Conservation (phyloP, 1,140 invertebrate species). For the Argopecten irradians region DNA sequence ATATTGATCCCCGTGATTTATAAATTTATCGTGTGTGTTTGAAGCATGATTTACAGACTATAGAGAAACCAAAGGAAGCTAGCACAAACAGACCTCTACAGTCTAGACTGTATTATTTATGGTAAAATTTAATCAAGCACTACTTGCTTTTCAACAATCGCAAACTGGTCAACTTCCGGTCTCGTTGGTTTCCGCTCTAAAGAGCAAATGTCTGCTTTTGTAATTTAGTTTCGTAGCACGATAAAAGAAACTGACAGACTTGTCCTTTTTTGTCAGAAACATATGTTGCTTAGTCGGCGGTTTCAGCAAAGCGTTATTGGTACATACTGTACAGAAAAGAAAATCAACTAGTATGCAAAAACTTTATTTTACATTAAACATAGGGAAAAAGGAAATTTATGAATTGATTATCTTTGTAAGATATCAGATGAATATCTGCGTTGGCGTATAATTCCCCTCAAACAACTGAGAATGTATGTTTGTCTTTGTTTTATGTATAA, state of each 20-base stretch:
- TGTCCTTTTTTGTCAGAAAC: background rate
- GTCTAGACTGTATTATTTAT: background rate
- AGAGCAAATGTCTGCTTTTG: background rate
- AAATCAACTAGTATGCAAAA: too few species aligned
- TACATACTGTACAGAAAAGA: too few species aligned
- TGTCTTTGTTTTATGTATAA: too few species aligned
- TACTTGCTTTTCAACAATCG: slow-evolving; percentile 5
- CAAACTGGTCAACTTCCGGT: slow-evolving; percentile 14
- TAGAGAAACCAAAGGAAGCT: background rate
- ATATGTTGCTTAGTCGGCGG: background rate
- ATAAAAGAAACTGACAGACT: background rate
- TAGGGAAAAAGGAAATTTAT: too few species aligned
- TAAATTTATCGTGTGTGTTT: too few species aligned
- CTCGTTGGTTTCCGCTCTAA: background rate
- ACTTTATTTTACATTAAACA: too few species aligned
- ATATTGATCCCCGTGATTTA: background rate
- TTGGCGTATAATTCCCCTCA: too few species aligned
- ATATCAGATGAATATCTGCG: too few species aligned
- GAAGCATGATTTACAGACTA: background rate
- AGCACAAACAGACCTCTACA: background rate
- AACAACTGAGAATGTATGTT: too few species aligned
- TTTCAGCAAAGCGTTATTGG: background rate
- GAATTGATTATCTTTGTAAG: too few species aligned
- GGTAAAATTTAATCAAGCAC: background rate
- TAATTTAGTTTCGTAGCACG: background rate